Evolutionary conservation across 2,888 invertebrate species (phyloP).

Genomic region (Epiperipatus broadwayi): DNA sequence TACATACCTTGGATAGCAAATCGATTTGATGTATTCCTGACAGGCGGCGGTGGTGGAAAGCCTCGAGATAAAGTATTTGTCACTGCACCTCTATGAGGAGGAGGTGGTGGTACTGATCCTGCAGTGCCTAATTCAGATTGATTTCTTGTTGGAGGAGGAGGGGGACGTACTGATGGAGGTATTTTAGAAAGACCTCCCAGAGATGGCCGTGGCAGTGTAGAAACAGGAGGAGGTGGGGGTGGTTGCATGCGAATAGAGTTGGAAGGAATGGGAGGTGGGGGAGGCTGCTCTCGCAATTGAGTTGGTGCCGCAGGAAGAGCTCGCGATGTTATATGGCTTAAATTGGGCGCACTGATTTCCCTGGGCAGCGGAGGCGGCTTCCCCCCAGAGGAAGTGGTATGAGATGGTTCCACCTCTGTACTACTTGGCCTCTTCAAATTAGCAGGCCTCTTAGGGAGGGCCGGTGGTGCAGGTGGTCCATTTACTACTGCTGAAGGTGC

Average conservation of each 20-base stretch:
- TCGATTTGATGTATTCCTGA: slow-evolving; percentile 44
- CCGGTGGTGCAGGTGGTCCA: background rate
- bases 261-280: slow-evolving; percentile 14
- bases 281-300: slow-evolving; percentile 15
- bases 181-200: slow-evolving; percentile 18
- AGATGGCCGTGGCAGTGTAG: slow-evolving; percentile 34
- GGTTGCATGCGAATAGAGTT: slow-evolving; percentile 30
- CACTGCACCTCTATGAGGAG: background rate
- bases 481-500: too few species aligned
- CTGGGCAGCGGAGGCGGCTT: slow-evolving; percentile 12
- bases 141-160: too few species aligned
- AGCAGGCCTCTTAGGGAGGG: slow-evolving; percentile 6
- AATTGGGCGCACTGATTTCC: slow-evolving; percentile 13
- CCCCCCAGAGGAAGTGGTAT: slow-evolving; percentile 6
- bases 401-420: background rate
- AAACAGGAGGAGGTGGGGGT: slow-evolving; percentile 33
- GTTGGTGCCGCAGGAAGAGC: slow-evolving; percentile 17
- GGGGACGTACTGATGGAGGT: background rate
- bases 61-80: slow-evolving; percentile 14
- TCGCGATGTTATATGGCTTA: slow-evolving; percentile 14
- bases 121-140: too few species aligned
- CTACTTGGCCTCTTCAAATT: slow-evolving; percentile 7
- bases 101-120: background rate
- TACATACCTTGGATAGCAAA: too few species aligned
- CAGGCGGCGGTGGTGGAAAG: slow-evolving; percentile 39